Conservation (phyloP, 2,797 vertebrate species). For the Gambelia wislizenii region DNA sequence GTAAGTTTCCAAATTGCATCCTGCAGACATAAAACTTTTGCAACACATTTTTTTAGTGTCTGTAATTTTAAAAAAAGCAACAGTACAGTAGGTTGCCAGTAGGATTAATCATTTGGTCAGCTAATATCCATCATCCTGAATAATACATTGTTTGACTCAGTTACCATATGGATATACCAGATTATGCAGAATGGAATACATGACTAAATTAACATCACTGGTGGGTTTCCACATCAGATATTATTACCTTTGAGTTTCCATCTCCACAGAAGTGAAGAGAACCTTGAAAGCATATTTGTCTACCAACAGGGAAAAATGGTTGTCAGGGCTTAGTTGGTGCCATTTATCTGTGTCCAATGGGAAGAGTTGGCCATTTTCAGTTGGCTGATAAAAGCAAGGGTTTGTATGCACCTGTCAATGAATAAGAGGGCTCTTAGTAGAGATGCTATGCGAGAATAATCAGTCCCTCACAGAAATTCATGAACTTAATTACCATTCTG, state of each 20-base stretch:
- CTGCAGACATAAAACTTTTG: background rate
- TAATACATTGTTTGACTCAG: background rate
- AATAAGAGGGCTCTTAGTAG: conserved; percentile 26
- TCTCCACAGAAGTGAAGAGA: conserved; percentile 55
- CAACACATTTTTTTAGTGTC: background rate
- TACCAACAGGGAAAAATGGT: conserved; percentile 85
- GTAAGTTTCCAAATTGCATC: background rate
- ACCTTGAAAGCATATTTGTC: conserved; percentile 83
- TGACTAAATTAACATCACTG: background rate
- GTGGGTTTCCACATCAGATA: conserved; percentile 22
- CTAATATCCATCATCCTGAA: background rate
- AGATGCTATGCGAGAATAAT: background rate
- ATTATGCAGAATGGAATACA: background rate
- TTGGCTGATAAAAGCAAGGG: conserved; percentile 85
- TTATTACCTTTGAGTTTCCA: conserved; percentile 71
- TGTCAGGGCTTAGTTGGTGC: conserved; percentile 79
- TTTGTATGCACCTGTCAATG: conserved; percentile 84
- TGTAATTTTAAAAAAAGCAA: conserved; percentile 1
- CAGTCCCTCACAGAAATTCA: background rate
- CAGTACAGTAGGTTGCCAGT: background rate
- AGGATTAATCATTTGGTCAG: background rate
- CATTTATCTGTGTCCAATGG: conserved; percentile 82
- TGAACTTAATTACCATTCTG: background rate
- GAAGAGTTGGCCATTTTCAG: conserved; percentile 66
- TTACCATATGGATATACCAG: background rate